Base-by-base conservation (phyloP, 2,797 vertebrate species). In the Micromesistius poutassou region DNA sequence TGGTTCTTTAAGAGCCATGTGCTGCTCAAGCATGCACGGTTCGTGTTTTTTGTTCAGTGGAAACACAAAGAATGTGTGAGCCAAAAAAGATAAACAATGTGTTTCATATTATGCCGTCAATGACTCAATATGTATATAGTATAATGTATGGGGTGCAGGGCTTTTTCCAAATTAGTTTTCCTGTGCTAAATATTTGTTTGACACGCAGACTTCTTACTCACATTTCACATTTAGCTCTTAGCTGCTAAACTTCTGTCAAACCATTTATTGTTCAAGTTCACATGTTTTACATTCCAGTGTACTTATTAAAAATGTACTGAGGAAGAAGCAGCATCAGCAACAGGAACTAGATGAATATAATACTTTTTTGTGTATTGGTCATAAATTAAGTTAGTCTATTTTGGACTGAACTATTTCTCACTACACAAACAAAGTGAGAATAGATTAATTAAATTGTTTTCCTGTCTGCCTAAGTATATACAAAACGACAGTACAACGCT, bases 131-230 rank as follows among this genome's bases (percentile, higher is more conserved):
- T 68, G 62, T 28, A 68, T 68, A 28, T 25, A 68, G 62, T 9
- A 28, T 68, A 28, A 68, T 68, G 62, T 68, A 68, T 68, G 62
- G 25, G 62, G 62, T 68, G n/a, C 62, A 68, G 62, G 62, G n/a
- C 4, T n/a, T 62, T 62, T n/a, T 62, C 22, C 55, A 25, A 8
- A 62, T 62, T 62, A 62, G 55, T 8, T 19, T n/a, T 62, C 55
- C 55, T n/a, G 22, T 62, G 55, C 55, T 62, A n/a, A 62, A 62
- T 62, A 25, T 62, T 62, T 62, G 55, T 62, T 62, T 62, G 55
- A 62, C 55, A 62, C 7, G 22, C 55, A 62, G 9, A 62, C 55
- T 25, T 62, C 46, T 50, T 50, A 50, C 46, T 50, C 46, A 1
- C 46, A 50, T 19, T 50, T 68, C 6, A 25, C 55, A n/a, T 62